Percentiles rank a stretch among this genome's conserved stretches.
These are phyloP conservation scores for Lacerta viridis DNA, from an alignment of 2,797 vertebrate genomes.

Conservation along the genomic window DNA sequence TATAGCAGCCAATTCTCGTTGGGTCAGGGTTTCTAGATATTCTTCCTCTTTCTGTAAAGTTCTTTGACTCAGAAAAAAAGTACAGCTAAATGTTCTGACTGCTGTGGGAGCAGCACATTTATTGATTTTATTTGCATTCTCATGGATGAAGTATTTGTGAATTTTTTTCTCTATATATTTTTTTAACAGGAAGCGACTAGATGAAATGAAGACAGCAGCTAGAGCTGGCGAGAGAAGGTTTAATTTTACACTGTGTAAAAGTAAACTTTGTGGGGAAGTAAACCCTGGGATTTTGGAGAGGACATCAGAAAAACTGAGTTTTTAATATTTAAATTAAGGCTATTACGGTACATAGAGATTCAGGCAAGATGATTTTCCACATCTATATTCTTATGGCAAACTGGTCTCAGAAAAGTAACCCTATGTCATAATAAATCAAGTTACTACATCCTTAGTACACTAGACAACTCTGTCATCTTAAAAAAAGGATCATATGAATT, in stretches of 20 bases:
- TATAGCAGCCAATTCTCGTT: not conserved
- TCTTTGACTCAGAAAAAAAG: not conserved
- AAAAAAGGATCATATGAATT: not conserved
- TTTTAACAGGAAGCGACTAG: not conserved
- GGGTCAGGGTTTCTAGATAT: not conserved
- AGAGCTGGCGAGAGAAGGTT: not conserved
- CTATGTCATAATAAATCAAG: not conserved
- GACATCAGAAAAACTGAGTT: not conserved
- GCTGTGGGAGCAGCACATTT: not conserved
- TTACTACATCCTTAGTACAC: not conserved
- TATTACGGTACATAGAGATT: not conserved
- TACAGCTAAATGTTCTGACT: not conserved
- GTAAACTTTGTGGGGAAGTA: not conserved
- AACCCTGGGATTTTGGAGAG: not conserved
- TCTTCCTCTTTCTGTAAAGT: not conserved
- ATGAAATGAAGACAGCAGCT: not conserved
- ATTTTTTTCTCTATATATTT: not conserved
- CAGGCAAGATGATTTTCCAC: not conserved
- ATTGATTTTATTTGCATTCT: not conserved
- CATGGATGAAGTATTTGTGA: not conserved
- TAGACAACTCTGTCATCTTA: not conserved
- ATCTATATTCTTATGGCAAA: not conserved
- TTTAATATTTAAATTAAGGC: not conserved
- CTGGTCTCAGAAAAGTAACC: not conserved
- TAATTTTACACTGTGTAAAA: not conserved